These are phyloP conservation scores for Holacanthella duospinosa DNA, from an alignment of 2,888 invertebrate genomes.

Conservation along the genomic window DNA sequence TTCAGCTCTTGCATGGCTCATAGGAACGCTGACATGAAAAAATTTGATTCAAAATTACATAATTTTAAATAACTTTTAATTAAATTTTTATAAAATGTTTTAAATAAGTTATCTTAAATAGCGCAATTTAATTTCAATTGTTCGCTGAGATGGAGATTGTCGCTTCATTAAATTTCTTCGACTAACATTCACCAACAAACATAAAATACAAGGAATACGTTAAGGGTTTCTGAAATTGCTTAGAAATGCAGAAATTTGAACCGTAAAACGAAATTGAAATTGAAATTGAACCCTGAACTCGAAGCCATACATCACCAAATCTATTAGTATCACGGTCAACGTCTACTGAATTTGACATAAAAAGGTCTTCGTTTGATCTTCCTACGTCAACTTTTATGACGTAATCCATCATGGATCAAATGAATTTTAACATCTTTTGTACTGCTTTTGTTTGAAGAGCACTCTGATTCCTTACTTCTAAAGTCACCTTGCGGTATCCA, in stretches of 20 bases:
- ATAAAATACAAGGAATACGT: conserved; percentile 2
- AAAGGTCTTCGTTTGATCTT: neutral
- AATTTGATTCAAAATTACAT: neutral
- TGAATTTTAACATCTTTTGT: neutral
- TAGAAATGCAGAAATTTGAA: conserved; percentile 7
- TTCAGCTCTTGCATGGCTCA: neutral
- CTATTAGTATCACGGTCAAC: neutral
- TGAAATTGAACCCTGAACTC: too few relatives aligned
- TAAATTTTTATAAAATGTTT: neutral
- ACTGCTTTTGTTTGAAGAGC: conserved; percentile 14
- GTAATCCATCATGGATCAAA: neutral
- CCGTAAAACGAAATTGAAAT: too few relatives aligned
- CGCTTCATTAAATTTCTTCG: neutral
- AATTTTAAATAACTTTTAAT: neutral
- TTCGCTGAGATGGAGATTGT: neutral
- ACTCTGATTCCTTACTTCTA: conserved; percentile 27
- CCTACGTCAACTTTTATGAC: neutral
- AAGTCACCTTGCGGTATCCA: conserved; percentile 27
- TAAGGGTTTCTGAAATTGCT: neutral
- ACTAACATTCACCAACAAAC: conserved; percentile 9
- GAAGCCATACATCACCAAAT: neutral
- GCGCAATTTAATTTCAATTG: neutral
- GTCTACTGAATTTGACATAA: neutral
- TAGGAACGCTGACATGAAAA: neutral
- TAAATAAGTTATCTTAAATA: neutral